Conservation (phyloP, 1,140 invertebrate genomes). For the Hestina assimilis region DNA sequence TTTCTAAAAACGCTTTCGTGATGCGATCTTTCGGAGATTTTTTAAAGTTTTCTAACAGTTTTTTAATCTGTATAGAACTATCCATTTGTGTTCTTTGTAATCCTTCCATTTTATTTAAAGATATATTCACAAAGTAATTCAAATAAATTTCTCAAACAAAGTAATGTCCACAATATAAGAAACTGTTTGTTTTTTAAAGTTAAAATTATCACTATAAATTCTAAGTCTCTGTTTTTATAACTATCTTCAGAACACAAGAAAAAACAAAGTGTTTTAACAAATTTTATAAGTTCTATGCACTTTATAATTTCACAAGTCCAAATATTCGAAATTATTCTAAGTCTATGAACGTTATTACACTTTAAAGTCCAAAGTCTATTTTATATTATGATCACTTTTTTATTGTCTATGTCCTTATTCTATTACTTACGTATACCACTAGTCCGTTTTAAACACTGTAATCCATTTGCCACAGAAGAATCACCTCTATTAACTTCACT, state of each 20-base stretch:
- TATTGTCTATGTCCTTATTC: too few species aligned
- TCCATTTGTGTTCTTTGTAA: conserved; percentile 26
- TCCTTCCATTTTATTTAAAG: not conserved
- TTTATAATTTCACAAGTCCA: not conserved
- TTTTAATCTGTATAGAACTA: not conserved
- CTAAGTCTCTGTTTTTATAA: not conserved
- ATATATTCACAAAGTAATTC: not conserved
- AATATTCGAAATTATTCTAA: not conserved
- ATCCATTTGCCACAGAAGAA: not conserved
- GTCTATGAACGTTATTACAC: not conserved
- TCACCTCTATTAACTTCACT: too few species aligned
- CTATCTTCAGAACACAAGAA: not conserved
- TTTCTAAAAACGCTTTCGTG: conserved; percentile 30
- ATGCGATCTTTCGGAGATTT: conserved; percentile 34
- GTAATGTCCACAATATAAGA: not conserved
- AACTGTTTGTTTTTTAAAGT: not conserved
- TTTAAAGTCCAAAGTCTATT: not conserved
- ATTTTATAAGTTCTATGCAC: too few species aligned
- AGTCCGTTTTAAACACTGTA: not conserved
- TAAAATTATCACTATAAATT: not conserved
- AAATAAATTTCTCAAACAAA: not conserved
- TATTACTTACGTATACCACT: not conserved
- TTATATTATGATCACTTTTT: not conserved
- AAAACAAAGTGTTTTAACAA: not conserved
- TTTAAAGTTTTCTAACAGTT: conserved; percentile 16